Conservation (phyloP, 2,888 invertebrate species). For the Malacosoma neustria region DNA sequence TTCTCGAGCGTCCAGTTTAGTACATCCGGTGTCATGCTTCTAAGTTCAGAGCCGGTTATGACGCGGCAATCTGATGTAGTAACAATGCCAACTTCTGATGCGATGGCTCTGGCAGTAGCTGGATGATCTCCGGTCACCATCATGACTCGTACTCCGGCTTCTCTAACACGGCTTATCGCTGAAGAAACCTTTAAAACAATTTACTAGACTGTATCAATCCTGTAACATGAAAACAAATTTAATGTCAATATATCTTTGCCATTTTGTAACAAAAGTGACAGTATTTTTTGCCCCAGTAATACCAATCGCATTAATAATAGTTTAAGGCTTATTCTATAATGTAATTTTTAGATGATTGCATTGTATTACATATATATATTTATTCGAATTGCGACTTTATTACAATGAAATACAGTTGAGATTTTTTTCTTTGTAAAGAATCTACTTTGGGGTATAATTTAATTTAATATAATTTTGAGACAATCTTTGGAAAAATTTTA, state of each 20-base stretch:
- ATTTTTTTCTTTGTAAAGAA: no score
- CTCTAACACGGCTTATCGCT: conserved; percentile 80
- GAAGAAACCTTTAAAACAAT: conserved; percentile 31
- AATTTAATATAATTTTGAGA: no score
- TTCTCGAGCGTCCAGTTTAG: conserved; percentile 66
- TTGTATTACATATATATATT: no score
- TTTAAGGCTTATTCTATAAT: no score
- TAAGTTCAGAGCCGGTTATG: conserved; percentile 71
- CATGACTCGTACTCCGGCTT: conserved; percentile 85
- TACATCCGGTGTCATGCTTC: conserved; percentile 70
- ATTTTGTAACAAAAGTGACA: no score
- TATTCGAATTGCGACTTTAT: no score
- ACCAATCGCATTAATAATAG: no score
- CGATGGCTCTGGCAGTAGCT: conserved; percentile 85
- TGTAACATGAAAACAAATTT: background rate
- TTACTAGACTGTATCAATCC: background rate
- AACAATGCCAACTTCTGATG: conserved; percentile 82
- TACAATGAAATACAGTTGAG: no score
- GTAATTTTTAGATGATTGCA: no score
- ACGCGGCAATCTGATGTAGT: conserved; percentile 71
- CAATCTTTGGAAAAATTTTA: no score
- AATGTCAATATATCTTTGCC: background rate
- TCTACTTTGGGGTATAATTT: no score
- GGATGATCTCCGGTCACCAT: conserved; percentile 92
- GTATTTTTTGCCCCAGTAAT: no score